Evolutionary conservation across 92 coral and sea anemone species (phyloP), one percentile per base, ranked within the genome.

Genomic region (Palythoa grandiflora): DNA sequence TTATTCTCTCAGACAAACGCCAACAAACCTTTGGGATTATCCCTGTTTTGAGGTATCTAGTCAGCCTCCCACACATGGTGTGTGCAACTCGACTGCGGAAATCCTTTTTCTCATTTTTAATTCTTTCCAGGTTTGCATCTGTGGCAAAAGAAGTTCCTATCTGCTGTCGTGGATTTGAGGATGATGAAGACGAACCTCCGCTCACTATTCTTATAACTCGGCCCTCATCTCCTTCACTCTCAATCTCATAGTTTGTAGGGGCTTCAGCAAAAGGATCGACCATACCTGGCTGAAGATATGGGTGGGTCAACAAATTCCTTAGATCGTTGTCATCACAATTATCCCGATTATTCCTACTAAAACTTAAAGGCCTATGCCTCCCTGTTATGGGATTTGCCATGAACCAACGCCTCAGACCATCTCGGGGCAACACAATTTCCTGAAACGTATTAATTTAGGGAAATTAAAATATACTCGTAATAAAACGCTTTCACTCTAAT

Each of bases 331-430:
- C 71, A 15, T 66, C 68, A 48, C 78, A 84, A 9, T 71, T 20
- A 38, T 63, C 77, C 3, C 85, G 37, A 61, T 81, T 9, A 13
- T 55, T 80, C 5, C 68, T 72, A 51, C 85, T 59, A 13, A 70
- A 44, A 40, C 60, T 80, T 21, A 88, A 80, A 15, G 61, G 80
- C 28, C 83, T 81, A 80, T 91, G 88, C 35, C 90, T 85, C n/a
- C 95, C 93, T 53, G 90, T 87, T 21, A 89, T 72, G 37, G 96
- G 96, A 44, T 95, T 95, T 61, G 98, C 98, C 54, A 89, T 50
- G 83, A 95, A 91, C 98, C 98, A 95, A 13, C 98, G 87, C 71
- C 92, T 87, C 16, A 95, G 90, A 63, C 89, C 88, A 55, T 93
- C 83, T 20, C 92, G 93, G 73, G 89, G 91, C 19, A 95, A 93